Evolutionary conservation across 2,113 vertebrate genomes (phyloP).

Genomic region (Rhombomys opimus): DNA sequence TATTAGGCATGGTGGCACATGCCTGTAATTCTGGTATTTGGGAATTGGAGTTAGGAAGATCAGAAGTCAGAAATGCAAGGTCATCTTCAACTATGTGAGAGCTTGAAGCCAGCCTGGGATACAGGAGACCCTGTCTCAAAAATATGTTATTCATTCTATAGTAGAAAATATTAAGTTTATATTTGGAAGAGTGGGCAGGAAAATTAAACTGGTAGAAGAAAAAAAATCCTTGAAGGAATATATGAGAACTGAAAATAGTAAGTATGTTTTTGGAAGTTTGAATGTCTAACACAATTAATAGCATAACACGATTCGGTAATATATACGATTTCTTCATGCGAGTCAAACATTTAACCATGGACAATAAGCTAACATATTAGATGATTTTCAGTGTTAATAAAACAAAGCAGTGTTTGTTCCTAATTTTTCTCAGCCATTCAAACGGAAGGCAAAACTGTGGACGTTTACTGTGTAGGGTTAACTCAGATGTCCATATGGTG

Average conservation of each 20-base stretch:
- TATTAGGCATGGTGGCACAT: neutral
- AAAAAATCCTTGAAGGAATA: conserved; percentile 2
- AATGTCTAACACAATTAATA: conserved; percentile 8
- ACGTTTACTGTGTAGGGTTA: neutral
- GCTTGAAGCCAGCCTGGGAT: neutral
- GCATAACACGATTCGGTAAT: conserved; percentile 41
- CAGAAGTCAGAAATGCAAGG: neutral
- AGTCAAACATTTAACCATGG: neutral
- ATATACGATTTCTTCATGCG: neutral
- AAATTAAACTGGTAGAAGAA: conserved; percentile 51
- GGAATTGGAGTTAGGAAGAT: neutral
- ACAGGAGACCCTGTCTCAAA: no score
- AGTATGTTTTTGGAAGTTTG: neutral
- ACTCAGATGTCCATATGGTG: neutral
- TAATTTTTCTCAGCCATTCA: conserved; percentile 35
- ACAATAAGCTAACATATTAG: conserved; percentile 51
- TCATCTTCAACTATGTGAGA: neutral
- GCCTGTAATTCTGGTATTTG: neutral
- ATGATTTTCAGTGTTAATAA: conserved; percentile 50
- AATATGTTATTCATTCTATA: conserved; percentile 27
- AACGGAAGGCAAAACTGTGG: neutral
- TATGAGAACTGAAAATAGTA: conserved; percentile 32
- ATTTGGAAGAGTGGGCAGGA: conserved; percentile 6
- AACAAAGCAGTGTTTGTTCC: conserved; percentile 39
- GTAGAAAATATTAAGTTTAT: conserved; percentile 29